These are phyloP conservation scores for Drosophila teissieri DNA, from an alignment of 1,140 invertebrate species.

Conservation along the genomic window DNA sequence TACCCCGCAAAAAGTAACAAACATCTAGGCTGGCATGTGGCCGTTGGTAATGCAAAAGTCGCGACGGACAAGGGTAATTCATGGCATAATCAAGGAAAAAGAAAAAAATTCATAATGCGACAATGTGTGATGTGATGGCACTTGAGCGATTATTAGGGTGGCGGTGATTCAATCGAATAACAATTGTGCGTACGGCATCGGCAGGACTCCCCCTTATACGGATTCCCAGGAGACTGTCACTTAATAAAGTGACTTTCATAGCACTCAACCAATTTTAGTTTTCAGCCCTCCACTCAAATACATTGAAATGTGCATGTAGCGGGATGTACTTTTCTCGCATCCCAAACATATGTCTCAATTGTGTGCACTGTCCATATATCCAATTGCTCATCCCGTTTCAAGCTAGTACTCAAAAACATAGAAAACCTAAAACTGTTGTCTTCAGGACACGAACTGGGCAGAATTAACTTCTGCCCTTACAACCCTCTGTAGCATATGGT, in stretches of 20 bases:
- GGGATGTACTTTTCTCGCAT: constrained; percentile 43
- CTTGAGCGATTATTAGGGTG: constrained; percentile 64
- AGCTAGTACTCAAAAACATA: constrained; percentile 11
- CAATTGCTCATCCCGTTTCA: constrained; percentile 18
- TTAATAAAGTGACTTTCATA: constrained; percentile 80
- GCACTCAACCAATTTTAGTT: constrained; percentile 63
- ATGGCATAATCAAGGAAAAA: constrained; percentile 52
- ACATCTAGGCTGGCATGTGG: constrained; percentile 36
- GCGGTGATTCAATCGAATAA: constrained; percentile 58
- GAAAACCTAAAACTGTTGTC: constrained; percentile 25
- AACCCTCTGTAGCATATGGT: constrained; percentile 23
- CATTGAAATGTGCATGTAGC: constrained; percentile 36
- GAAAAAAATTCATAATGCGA: constrained; percentile 54
- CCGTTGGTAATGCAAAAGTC: constrained; percentile 43
- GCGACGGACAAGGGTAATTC: constrained; percentile 37
- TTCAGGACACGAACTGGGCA: constrained; percentile 56
- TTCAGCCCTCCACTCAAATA: constrained; percentile 38
- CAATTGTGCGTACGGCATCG: constrained; percentile 15
- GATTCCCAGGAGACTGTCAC: constrained; percentile 67
- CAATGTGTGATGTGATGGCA: constrained; percentile 71
- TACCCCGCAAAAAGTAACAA: constrained; percentile 7
- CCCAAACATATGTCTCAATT: constrained; percentile 79
- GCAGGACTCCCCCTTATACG: constrained; percentile 11
- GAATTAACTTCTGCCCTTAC: constrained; percentile 38
- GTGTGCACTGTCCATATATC: constrained; percentile 64